Evolutionary conservation across 2,888 invertebrate genomes (phyloP).

Genomic region (Chironomus riparius): DNA sequence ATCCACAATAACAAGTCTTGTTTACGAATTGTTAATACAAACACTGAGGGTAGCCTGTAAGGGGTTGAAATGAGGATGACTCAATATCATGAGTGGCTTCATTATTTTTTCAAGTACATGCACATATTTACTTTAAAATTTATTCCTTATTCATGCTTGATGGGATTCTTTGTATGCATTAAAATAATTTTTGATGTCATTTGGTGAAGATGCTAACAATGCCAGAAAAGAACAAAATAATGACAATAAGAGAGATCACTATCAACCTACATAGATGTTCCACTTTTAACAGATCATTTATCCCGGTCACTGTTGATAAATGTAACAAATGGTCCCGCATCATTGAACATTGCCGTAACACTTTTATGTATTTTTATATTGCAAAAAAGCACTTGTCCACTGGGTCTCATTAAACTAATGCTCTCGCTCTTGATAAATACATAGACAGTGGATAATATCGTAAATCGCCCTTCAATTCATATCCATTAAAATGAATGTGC

Average conservation of each 20-base stretch:
- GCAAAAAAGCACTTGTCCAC: constrained; percentile 19
- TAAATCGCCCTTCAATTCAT: neutral
- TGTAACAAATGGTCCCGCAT: constrained; percentile 15
- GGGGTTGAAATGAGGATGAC: neutral
- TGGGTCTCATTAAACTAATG: constrained; percentile 22
- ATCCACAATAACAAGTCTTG: constrained; percentile 3
- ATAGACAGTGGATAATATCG: neutral
- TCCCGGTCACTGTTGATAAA: neutral
- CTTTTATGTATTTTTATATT: neutral
- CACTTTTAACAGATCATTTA: neutral
- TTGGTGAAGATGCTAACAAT: neutral
- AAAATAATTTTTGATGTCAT: neutral
- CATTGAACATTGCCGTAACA: neutral
- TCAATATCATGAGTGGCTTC: constrained; percentile 3
- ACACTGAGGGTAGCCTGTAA: constrained; percentile 1
- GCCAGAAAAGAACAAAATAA: no score
- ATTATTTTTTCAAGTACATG: neutral
- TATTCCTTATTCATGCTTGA: neutral
- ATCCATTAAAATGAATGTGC: neutral
- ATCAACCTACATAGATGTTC: neutral
- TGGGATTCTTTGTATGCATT: neutral
- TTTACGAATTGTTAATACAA: neutral
- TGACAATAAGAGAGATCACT: neutral
- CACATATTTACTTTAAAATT: neutral
- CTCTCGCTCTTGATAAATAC: neutral